phyloP scores from a whole-genome alignment of 2,113 vertebrate genomes.

The Hypocryptadius cinnamomeus region DNA sequence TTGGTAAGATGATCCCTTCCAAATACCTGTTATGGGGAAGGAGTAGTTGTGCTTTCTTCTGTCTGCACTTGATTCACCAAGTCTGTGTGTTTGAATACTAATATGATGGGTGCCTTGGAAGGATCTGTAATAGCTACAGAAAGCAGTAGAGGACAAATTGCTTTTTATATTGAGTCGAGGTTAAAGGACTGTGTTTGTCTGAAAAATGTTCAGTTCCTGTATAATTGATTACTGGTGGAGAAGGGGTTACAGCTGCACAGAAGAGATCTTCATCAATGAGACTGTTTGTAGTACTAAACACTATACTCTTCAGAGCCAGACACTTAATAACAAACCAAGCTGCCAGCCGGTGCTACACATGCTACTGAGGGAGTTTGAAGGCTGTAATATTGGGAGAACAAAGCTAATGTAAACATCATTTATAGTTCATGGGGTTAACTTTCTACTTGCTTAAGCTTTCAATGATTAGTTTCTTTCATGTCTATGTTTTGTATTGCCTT shows the following conservation, averaged over 20 bases:
- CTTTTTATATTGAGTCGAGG: neutral
- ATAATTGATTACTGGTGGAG: neutral
- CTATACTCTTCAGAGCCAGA: neutral
- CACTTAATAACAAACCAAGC: neutral
- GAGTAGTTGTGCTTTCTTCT: neutral
- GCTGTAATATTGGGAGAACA: neutral
- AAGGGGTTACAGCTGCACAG: neutral
- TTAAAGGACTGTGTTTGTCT: neutral
- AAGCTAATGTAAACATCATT: constrained; percentile 10
- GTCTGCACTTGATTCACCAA: neutral
- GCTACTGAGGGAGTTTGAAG: neutral
- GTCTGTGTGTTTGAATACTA: neutral
- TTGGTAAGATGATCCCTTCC: neutral
- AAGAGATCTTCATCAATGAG: neutral
- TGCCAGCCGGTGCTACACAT: neutral
- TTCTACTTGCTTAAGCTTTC: neutral
- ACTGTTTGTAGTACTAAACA: neutral
- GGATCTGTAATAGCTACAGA: neutral
- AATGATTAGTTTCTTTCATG: neutral
- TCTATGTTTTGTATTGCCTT: neutral
- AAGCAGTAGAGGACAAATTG: neutral
- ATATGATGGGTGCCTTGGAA: neutral
- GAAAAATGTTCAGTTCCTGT: neutral
- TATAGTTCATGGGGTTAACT: constrained; percentile 6
- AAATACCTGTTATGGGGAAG: neutral